phyloP scores from a whole-genome alignment of 2,888 invertebrate species.

The Eilema caniola region DNA sequence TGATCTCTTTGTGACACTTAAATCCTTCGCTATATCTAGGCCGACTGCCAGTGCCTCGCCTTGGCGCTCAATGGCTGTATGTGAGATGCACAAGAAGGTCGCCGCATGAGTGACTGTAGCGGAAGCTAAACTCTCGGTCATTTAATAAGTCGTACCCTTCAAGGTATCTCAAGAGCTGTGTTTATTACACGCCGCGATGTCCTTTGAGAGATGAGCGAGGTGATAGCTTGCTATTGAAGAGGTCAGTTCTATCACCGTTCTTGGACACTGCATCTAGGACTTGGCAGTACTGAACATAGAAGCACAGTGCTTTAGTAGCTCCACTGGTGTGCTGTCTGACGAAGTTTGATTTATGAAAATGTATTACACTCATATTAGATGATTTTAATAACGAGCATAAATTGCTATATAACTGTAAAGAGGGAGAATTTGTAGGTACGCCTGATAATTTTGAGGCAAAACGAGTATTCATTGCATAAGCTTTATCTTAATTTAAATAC shows the following conservation, averaged over 20 bases:
- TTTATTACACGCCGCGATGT: background rate
- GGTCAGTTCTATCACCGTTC: background rate
- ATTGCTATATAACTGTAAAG: too few relatives aligned
- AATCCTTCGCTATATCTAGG: background rate
- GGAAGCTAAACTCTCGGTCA: background rate
- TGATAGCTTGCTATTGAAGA: background rate
- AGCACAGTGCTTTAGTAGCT: background rate
- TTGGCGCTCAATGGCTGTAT: background rate
- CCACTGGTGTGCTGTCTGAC: background rate
- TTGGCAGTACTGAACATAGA: too few relatives aligned
- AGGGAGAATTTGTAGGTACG: too few relatives aligned
- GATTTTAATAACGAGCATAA: background rate
- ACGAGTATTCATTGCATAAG: too few relatives aligned
- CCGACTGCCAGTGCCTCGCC: background rate
- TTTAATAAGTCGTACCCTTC: background rate
- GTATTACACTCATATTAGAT: background rate
- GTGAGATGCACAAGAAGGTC: constrained; percentile 1
- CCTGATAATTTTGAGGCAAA: too few relatives aligned
- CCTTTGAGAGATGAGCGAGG: background rate
- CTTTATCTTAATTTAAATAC: too few relatives aligned
- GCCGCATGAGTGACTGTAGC: background rate
- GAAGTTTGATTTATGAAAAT: too few relatives aligned
- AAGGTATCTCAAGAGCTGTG: constrained; percentile 2
- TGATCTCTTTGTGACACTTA: background rate
- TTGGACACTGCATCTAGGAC: background rate